Conservation (phyloP, 1,140 invertebrate genomes). For the Drosophila punjabiensis region DNA sequence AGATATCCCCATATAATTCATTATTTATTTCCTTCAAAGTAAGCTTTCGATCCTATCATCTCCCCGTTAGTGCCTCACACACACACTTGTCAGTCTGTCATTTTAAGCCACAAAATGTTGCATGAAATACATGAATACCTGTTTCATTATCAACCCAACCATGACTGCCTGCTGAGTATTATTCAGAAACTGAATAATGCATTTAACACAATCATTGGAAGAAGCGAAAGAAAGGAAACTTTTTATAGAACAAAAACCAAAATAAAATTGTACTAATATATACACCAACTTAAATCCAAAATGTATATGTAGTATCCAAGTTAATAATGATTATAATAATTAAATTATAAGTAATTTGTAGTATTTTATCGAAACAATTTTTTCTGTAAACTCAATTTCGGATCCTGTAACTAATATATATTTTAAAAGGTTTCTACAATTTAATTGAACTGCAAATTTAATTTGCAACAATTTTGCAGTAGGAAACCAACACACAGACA, state of each 20-base stretch:
- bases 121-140: conserved; percentile 10
- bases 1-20: too few relatives aligned
- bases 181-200: conserved; percentile 27
- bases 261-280: background rate
- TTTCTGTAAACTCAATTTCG: too few relatives aligned
- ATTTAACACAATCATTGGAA: conserved; percentile 6
- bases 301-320: background rate
- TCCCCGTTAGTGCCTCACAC: too few relatives aligned
- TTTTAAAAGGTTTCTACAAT: background rate
- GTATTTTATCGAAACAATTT: too few relatives aligned
- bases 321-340: background rate
- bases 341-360: too few relatives aligned
- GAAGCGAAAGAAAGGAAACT: too few relatives aligned
- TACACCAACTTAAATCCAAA: background rate
- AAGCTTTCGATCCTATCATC: background rate
- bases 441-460: background rate
- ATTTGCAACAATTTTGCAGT: conserved; percentile 7
- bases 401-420: background rate
- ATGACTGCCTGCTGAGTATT: conserved; percentile 1
- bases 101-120: background rate
- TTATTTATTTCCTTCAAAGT: background rate
- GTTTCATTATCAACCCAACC: conserved; percentile 14
- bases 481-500: background rate
- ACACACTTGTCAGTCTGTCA: background rate
- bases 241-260: background rate